A percentile compares a stretch with the other conserved stretches of the same genome.
Conservation (phyloP, 2,113 vertebrate genomes). For the Phalacrocorax pelagicus region DNA sequence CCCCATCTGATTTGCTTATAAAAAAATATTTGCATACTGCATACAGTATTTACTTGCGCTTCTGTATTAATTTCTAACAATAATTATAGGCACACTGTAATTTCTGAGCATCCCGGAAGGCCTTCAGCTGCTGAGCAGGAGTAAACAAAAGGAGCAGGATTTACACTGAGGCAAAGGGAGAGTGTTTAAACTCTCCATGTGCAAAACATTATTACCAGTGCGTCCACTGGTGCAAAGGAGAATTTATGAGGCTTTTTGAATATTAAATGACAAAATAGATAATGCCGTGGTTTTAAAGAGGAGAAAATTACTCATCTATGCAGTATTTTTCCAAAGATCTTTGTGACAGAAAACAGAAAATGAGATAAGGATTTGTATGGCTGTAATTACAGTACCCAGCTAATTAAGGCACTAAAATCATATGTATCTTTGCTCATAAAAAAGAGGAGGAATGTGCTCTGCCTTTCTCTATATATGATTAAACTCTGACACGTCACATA, state of each 20-base stretch:
- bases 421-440: background rate
- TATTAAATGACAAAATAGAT: background rate
- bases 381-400: background rate
- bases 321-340: background rate
- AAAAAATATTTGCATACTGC: background rate
- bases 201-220: background rate
- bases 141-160: slow-evolving; percentile 22
- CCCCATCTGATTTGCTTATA: background rate
- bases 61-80: slow-evolving; percentile 25
- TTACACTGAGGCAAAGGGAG: background rate
- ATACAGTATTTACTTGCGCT: background rate
- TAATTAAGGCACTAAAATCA: slow-evolving; percentile 22
- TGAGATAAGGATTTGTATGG: background rate
- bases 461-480: background rate
- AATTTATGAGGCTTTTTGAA: background rate
- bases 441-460: background rate
- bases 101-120: slow-evolving; percentile 21
- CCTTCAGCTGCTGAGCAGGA: background rate
- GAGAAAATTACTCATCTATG: background rate
- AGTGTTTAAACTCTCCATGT: background rate
- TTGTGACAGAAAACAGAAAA: background rate
- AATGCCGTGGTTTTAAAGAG: background rate
- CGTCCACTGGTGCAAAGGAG: background rate
- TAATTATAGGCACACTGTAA: background rate
- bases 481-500: background rate